Evolutionary conservation across 2,888 invertebrate genomes (phyloP).

Genomic region (Sinelater perroti): DNA sequence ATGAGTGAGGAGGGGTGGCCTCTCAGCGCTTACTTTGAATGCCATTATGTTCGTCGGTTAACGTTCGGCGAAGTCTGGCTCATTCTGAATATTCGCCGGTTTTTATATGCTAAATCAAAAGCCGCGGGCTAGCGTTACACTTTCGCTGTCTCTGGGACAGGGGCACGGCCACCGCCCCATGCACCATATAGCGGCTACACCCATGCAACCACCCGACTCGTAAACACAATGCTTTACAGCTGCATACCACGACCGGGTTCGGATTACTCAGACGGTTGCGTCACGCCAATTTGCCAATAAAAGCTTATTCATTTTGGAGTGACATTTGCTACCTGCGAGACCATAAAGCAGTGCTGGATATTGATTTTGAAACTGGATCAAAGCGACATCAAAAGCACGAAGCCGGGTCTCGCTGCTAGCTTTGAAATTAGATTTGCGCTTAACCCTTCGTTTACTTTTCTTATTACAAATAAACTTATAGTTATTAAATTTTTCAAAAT

Average conservation of each 20-base stretch:
- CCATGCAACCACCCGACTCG: slow-evolving; percentile 13
- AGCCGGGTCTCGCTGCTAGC: too few species aligned
- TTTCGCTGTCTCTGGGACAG: slow-evolving; percentile 38
- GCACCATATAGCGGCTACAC: slow-evolving; percentile 10
- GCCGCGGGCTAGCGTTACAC: slow-evolving; percentile 38
- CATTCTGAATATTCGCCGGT: slow-evolving; percentile 25
- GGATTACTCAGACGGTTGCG: slow-evolving; percentile 4
- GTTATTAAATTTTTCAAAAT: too few species aligned
- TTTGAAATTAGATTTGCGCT: too few species aligned
- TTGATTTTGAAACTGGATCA: too few species aligned
- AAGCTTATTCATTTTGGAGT: too few species aligned
- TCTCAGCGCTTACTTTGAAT: slow-evolving; percentile 40
- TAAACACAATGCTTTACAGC: slow-evolving; percentile 12
- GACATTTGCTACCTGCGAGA: too few species aligned
- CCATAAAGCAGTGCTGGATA: too few species aligned
- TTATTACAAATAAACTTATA: too few species aligned
- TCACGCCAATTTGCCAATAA: slow-evolving; percentile 9
- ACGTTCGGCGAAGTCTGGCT: slow-evolving; percentile 31
- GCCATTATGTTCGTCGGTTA: slow-evolving; percentile 39
- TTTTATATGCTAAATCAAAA: slow-evolving; percentile 35
- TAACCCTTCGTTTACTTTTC: too few species aligned
- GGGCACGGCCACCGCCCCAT: slow-evolving; percentile 33
- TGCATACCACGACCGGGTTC: slow-evolving; percentile 5
- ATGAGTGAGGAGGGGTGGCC: neutral
- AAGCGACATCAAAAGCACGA: too few species aligned